A percentile compares a stretch with the other conserved stretches of the same genome.
phyloP scores from a whole-genome alignment of 2,113 vertebrate species.

The Tinamus guttatus region DNA sequence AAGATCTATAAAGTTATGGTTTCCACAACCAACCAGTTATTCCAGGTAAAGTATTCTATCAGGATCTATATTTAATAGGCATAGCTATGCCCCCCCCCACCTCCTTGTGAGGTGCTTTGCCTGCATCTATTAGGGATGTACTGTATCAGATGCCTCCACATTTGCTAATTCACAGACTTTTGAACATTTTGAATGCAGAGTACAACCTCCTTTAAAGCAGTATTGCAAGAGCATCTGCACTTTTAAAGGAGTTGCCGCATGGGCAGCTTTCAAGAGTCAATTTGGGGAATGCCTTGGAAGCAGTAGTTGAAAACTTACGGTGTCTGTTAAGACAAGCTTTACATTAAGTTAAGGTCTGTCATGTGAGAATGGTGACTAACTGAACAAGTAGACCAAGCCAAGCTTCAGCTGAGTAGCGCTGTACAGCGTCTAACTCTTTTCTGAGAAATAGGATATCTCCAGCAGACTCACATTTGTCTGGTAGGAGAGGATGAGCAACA shows the following conservation, averaged over 20 bases:
- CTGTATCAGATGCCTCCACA: not conserved
- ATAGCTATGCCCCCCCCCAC: accelerated
- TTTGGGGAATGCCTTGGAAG: not conserved
- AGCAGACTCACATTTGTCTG: not conserved
- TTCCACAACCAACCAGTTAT: not conserved
- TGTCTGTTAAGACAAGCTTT: not conserved
- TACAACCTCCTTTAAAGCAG: not conserved
- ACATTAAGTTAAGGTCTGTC: not conserved
- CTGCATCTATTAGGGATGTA: not conserved
- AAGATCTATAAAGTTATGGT: not conserved
- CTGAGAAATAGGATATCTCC: not conserved
- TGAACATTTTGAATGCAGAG: not conserved
- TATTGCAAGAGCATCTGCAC: not conserved
- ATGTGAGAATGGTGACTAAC: not conserved
- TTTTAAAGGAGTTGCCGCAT: not conserved
- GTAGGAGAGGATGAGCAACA: not conserved
- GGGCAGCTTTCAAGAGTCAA: not conserved
- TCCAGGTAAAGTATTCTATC: not conserved
- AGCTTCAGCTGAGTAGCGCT: not conserved
- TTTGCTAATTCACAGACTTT: not conserved
- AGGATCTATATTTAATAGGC: not conserved
- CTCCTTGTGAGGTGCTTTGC: not conserved
- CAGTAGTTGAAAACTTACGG: not conserved
- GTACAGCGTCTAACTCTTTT: not conserved
- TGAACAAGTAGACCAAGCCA: not conserved